Base-by-base conservation (phyloP, 2,888 invertebrate genomes). In the Timema podura region DNA sequence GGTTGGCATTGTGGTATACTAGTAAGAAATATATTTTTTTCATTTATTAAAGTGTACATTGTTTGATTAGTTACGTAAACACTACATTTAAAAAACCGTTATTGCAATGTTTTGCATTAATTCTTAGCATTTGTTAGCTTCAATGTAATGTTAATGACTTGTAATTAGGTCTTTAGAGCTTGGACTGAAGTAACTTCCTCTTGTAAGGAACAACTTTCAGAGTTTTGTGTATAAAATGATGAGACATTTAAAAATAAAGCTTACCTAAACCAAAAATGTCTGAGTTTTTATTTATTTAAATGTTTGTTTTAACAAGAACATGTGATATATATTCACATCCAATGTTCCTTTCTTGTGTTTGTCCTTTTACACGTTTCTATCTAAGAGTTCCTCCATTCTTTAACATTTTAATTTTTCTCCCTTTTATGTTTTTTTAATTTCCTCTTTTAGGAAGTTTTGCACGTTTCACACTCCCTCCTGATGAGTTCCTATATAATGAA, bases 51-150 rank as follows among this genome's bases (percentile, higher is more conserved):
- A 44, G 45, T 61, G 30, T 61, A 44, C 61, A 44, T 45, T 61
- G 9, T 44, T 10, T 44, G 69, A 66, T 73, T 71, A 65, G 71
- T 68, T 68, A 67, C 51, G 68, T 73, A 67, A 71, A 65, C 69
- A 67, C 71, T 61, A 70, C 68, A 68, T 70, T 70, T 64, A 61
- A 69, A 69, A 69, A 72, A 68, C 67, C 70, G 70, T 70, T 71
- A 71, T 71, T 71, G 73, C 71, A 73, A 66, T 59, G 68, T 73
- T 73, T 71, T 73, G 73, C 73, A 73, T 73, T 70, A 71, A 71
- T 65, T 73, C 69, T 73, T 73, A 73, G 73, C 68, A 68, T 47
- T 71, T 70, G 71, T 73, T 73, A 73, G 73, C 71, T 68, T 71
- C 66, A 68, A 68, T 73, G 73, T 73, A 73, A 70, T 71, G 73